Percentiles rank a stretch among this genome's conserved stretches.
Evolutionary conservation across 2,888 invertebrate genomes (phyloP).

Genomic region (Lycia hirtaria): DNA sequence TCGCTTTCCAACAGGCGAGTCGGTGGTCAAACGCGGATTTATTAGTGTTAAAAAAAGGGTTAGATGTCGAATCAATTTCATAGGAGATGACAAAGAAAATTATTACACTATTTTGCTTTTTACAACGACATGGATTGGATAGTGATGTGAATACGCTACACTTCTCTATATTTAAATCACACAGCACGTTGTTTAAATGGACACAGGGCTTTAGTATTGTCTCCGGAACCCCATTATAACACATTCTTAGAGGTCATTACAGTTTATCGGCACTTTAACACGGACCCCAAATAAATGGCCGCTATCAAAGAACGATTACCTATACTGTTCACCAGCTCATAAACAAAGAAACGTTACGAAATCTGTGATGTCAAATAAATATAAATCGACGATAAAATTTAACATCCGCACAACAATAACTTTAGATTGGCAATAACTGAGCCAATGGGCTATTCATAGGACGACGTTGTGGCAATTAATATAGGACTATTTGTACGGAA

Average conservation of each 20-base stretch:
- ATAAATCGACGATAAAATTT: slow-evolving; percentile 72
- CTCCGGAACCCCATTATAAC: slow-evolving; percentile 44
- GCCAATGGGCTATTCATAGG: slow-evolving; percentile 41
- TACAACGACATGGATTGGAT: too few relatives aligned
- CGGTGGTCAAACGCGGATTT: too few relatives aligned
- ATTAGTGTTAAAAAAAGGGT: too few relatives aligned
- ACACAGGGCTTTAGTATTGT: slow-evolving; percentile 5
- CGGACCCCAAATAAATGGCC: slow-evolving; percentile 70
- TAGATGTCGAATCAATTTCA: too few relatives aligned
- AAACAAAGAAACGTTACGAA: slow-evolving; percentile 73
- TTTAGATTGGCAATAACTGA: slow-evolving; percentile 53
- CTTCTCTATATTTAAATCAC: too few relatives aligned
- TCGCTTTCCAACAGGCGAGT: too few relatives aligned
- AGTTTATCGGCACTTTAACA: slow-evolving; percentile 68
- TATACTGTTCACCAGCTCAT: slow-evolving; percentile 76
- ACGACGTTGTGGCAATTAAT: slow-evolving; percentile 1
- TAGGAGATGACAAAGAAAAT: too few relatives aligned
- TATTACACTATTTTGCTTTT: too few relatives aligned
- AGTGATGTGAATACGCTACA: too few relatives aligned
- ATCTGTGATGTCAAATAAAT: slow-evolving; percentile 75
- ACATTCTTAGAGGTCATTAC: slow-evolving; percentile 68
- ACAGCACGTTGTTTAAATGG: too few relatives aligned
- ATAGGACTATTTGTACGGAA: neutral
- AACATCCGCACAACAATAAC: slow-evolving; percentile 59
- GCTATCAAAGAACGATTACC: slow-evolving; percentile 78